Evolutionary conservation across 2,888 invertebrate genomes (phyloP), one percentile per base, ranked within the genome.

Genomic region (Eupithecia tripunctaria): DNA sequence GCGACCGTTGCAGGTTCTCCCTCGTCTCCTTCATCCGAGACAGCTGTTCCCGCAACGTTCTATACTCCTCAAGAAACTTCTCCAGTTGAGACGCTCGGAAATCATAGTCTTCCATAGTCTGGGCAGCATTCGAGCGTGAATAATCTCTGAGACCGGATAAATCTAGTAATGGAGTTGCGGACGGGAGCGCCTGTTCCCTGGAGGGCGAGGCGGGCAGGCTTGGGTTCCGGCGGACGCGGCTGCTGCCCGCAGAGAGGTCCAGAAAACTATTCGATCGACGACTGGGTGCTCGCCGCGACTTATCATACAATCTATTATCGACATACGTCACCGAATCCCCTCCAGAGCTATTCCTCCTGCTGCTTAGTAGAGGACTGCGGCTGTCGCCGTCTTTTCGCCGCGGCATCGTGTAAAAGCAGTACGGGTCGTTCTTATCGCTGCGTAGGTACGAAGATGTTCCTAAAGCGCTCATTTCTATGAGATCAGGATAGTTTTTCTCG

Each of bases 21-120:
- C 97, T 96, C 29, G 96, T 96, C 84, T 97, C 96, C 83, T 97
- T 97, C 97, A 97, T 97, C 86, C 96, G 96, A 73, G 96, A 97
- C 77, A 97, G 91, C 87, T 97, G 97, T 85, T 97, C 96, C 85
- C 97, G 96, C 72, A 97, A 94, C 81, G 95, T 96, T 80, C 97
- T 95, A 85, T 97, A 97, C 85, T 97, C 97, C 83, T 97, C 97
- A 63, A 97, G 95, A 87, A 97, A 97, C 71, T 96, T 95, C 84
- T 97, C 97, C 76, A 97, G 90, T 85, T 97, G 97, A 21, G 97
- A 96, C 0, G 97, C 97, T 86, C 97, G 96, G 83, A 97, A 97
- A 84, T 97, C 97, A 87, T 96, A 97, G 64, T 96, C 95, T 74
- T 95, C 95, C 74, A 93, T 87, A 1, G 95, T 92, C 73, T 89